Base-by-base conservation (phyloP, 37 sponge, comb jelly and placozoan species). In the Aplysina aerophoba region DNA sequence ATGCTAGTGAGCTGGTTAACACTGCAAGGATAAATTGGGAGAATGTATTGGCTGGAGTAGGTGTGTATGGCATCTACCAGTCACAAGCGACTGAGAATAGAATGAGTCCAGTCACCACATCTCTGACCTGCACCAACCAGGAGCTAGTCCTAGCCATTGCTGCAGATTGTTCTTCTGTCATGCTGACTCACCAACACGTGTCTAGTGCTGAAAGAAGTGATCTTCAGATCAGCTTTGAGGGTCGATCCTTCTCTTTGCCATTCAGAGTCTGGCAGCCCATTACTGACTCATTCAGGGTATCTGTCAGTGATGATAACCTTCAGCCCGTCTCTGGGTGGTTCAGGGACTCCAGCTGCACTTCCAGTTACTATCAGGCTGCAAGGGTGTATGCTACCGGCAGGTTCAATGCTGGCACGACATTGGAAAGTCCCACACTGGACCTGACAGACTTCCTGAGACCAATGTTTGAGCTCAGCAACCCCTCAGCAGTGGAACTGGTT, bases 251-350 rank as follows among this genome's bases (percentile, higher is more conserved):
- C 84, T 19, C 28, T 25, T 67, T 91, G n/a, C 87, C 91, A 3
- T 53, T 91, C 55, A 77, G 73, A 68, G 56, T 87, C 2, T 91
- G 91, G 91, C 71, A 84, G 41, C 85, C 85, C 1, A 50, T 83
- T 31, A 66, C 66, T 28, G 73, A 68, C 15, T 44, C 72, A 30
- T 24, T 84, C 37, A 50, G 59, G 17, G 28, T 84, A 4, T n/a
- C 16, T 40, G 54, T 54, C 59, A 40, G 36, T 71, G 85, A 84
- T 35, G 54, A 75, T 21, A 44, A 0, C 78, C 78, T 75, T 6
- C 54, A 75, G 53, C 20, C 57, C 31, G 63, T 72, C 13, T 53
- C 30, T 17, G 71, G 55, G 1, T 31, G 40, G 53, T 55, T 60
- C 35, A 41, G 63, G 5, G 61, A 65, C 37, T 17, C 53, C 15